Conservation (phyloP, 2,888 invertebrate genomes). For the Nomada ferruginata region DNA sequence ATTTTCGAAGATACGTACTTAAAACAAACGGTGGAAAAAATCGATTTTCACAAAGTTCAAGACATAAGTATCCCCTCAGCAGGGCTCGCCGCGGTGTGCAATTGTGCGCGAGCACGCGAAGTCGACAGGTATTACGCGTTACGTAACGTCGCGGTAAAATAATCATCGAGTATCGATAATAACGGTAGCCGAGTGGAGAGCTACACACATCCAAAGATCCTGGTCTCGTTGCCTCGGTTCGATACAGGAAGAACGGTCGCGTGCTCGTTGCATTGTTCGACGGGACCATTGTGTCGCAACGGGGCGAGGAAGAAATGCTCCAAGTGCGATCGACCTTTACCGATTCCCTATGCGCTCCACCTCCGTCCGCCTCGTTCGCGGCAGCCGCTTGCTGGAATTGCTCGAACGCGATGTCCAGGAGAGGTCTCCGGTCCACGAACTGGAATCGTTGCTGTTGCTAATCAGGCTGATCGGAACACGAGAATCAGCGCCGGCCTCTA, state of each 20-base stretch:
- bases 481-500: neutral
- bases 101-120: slow-evolving; percentile 15
- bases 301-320: slow-evolving; percentile 18
- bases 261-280: slow-evolving; percentile 49
- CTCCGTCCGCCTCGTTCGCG: neutral
- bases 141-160: slow-evolving; percentile 47
- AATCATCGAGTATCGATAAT: slow-evolving; percentile 43
- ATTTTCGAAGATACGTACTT: neutral
- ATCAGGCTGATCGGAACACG: slow-evolving; percentile 28
- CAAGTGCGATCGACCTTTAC: slow-evolving; percentile 45
- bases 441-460: slow-evolving; percentile 33
- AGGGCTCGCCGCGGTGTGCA: no score
- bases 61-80: no score
- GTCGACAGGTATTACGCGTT: slow-evolving; percentile 36
- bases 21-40: no score
- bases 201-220: no score
- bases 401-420: slow-evolving; percentile 7
- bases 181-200: slow-evolving; percentile 40
- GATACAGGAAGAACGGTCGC: slow-evolving; percentile 37
- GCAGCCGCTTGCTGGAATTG: neutral
- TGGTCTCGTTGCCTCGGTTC: neutral
- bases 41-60: no score
- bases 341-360: slow-evolving; percentile 18
- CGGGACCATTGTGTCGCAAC: slow-evolving; percentile 52
- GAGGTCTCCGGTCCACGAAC: slow-evolving; percentile 10